Evolutionary conservation across 2,113 vertebrate species (phyloP), one percentile per base, ranked within the genome.

Genomic region (Burhinus oedicnemus): DNA sequence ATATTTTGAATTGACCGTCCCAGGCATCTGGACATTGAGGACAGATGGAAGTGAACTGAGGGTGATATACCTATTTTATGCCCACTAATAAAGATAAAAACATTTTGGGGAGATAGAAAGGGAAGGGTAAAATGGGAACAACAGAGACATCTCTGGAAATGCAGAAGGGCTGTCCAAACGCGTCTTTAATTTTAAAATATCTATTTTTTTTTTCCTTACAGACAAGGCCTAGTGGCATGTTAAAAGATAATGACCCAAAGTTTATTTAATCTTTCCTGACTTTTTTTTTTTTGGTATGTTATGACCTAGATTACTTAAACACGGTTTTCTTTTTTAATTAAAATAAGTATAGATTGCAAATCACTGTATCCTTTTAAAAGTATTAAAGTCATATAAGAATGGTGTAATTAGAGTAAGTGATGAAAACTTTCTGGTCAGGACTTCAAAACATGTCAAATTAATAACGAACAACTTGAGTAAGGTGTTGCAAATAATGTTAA

Each of bases 401-500:
- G 58, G 60, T 91, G 79, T 88, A 85, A 94, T 96, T 88, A 96
- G 87, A 97, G 94, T 70, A 80, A 72, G 58, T 77, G 88, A 90
- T 91, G 85, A 92, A 78, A 90, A 71, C 87, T 93, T 95, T 92
- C 87, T 93, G 84, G 89, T 89, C 69, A 66, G 71, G 30, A 93
- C 65, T 97, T 92, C 58, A 95, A 96, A 96, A 95, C 44, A 93
- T 21, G 47, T 76, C 64, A 95, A 42, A 91, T 77, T 55, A 92
- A 83, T 71, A 93, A 87, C 2, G 94, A 97, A 90, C 26, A 94
- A 77, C 77, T 90, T 64, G n/a, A 87, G 85, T 78, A 93, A 87
- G 92, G 87, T 95, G 85, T 91, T 94, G 79, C 92, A 92, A 96
- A 96, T 94, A 95, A 96, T 40, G 91, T 92, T 97, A 95, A 97